These are phyloP conservation scores for Seira ritae DNA, from an alignment of 2,888 invertebrate genomes.

Conservation along the genomic window DNA sequence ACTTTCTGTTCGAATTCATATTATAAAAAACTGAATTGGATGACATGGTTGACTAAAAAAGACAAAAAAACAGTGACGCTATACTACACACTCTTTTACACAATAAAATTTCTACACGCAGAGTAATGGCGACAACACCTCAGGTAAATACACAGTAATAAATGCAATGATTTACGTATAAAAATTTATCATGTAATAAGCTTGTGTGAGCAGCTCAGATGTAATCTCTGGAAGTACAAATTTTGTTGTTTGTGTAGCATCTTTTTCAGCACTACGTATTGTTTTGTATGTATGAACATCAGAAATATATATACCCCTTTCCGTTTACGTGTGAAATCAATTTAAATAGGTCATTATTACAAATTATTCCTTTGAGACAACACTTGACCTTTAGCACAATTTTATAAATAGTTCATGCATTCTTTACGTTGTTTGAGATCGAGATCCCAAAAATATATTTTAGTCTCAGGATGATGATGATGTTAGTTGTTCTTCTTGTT, in stretches of 20 bases:
- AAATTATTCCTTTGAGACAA: background rate
- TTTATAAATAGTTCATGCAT: background rate
- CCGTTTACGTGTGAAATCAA: background rate
- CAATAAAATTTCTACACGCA: slow-evolving; percentile 14
- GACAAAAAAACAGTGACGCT: background rate
- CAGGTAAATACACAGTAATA: slow-evolving; percentile 20
- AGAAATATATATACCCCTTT: slow-evolving; percentile 52
- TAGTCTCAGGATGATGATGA: background rate
- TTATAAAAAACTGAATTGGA: background rate
- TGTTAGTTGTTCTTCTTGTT: too few relatives aligned
- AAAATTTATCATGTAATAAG: slow-evolving; percentile 17
- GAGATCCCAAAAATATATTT: slow-evolving; percentile 41
- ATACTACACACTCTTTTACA: slow-evolving; percentile 6
- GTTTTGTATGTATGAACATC: background rate
- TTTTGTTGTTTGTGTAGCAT: background rate
- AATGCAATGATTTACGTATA: slow-evolving; percentile 30
- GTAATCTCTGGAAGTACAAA: background rate
- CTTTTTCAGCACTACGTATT: background rate
- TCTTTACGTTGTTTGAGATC: slow-evolving; percentile 39
- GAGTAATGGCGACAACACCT: slow-evolving; percentile 21
- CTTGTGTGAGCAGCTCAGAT: background rate
- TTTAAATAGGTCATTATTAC: background rate
- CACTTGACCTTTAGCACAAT: background rate
- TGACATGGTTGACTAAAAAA: slow-evolving; percentile 5
- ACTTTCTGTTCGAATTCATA: slow-evolving; percentile 2